Conservation (phyloP, 1,140 invertebrate genomes). For the Zaprionus gabonicus region DNA sequence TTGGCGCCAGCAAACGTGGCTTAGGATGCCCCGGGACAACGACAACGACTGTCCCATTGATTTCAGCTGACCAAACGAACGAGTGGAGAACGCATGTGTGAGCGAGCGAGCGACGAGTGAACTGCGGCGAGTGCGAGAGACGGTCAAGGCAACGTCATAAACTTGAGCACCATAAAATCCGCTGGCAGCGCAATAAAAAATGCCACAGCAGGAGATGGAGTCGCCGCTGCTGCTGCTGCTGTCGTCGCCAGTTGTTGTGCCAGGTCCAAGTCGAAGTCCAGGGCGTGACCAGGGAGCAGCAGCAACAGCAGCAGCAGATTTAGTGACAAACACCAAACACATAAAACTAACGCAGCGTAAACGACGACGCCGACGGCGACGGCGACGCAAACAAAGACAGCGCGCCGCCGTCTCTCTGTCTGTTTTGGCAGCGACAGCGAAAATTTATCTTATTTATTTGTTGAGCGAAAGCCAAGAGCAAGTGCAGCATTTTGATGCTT, state of each 20-base stretch:
- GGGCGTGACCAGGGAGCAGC: constrained; percentile 48
- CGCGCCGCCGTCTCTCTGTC: constrained; percentile 15
- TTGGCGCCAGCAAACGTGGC: constrained; percentile 66
- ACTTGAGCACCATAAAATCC: constrained; percentile 84
- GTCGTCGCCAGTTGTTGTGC: constrained; percentile 28
- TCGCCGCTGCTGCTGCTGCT: constrained; percentile 4
- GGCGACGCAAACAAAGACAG: constrained; percentile 10
- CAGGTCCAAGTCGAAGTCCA: constrained; percentile 47
- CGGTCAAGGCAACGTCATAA: constrained; percentile 79
- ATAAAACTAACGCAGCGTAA: constrained; percentile 83
- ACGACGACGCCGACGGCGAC: constrained; percentile 40
- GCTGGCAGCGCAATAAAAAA: constrained; percentile 82
- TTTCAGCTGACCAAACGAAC: constrained; percentile 58
- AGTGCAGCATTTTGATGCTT: constrained; percentile 78
- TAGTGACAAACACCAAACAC: constrained; percentile 66
- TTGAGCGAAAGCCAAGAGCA: constrained; percentile 72
- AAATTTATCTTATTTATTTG: constrained; percentile 81
- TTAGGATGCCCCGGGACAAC: constrained; percentile 42
- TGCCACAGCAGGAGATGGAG: constrained; percentile 71
- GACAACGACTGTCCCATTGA: constrained; percentile 48
- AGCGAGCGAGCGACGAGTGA: constrained; percentile 10
- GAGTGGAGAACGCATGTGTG: constrained; percentile 4
- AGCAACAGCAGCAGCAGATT: constrained; percentile 42
- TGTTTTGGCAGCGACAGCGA: constrained; percentile 72
- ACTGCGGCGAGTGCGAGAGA: constrained; percentile 29